Base-by-base conservation (phyloP, 1,140 invertebrate genomes). In the Zeugodacus cucurbitae region DNA sequence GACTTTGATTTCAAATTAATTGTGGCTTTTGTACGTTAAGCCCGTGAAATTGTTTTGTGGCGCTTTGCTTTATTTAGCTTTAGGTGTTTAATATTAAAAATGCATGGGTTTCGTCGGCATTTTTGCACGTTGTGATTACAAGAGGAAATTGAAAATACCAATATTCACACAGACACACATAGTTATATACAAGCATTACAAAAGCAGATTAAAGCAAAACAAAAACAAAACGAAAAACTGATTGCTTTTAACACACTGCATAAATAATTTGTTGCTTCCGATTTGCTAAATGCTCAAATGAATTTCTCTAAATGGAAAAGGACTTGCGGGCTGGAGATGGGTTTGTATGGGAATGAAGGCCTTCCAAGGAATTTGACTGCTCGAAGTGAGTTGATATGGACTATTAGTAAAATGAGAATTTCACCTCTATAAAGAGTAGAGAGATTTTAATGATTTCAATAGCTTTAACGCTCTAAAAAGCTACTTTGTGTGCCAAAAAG, bases 1-100 rank as follows among this genome's bases (percentile, higher is more conserved):
- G 34, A 41, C 34, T 41, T 74, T 74, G 67, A 74, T 74, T 74
- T 74, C 67, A 41, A 74, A 41, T 74, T 74, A 74, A 74, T 74
- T 74, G 34, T 74, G 32, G 67, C 67, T 74, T 62, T 74, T 74
- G 62, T 41, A 1, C 67, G 67, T 20, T 37, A 74, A 74, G 67
- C 41, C 67, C 34, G 34, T 37, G n/a, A 74, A 74, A 37, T 41
- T n/a, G 67, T 41, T 74, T 74, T 41, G 34, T 37, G 41, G 34
- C 17, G 58, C 58, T 62, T 62, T 62, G 58, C 26, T 62, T 26
- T 26, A 26, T 62, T 41, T 74, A 41, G 67, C 41, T 74, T 74
- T 32, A 74, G 67, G 67, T 20, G 67, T 41, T 74, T 22, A 37
- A 37, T 37, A 74, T 74, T 74, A 74, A 74, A 74, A 74, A 74